Evolutionary conservation across 2,888 invertebrate species (phyloP).

Genomic region (Nephrocerus scutellatus): DNA sequence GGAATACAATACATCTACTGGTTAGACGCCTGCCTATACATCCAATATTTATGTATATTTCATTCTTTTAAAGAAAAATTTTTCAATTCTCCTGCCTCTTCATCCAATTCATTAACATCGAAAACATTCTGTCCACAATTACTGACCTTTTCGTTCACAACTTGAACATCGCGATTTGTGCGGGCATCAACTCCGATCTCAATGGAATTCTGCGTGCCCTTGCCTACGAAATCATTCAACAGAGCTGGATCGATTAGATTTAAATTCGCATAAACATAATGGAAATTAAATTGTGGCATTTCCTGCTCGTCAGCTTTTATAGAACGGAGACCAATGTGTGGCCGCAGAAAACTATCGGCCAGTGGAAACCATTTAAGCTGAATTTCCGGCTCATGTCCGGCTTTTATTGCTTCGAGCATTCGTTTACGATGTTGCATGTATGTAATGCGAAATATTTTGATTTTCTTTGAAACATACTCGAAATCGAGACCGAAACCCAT

Average conservation of each 20-base stretch:
- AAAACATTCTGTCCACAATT: too few species aligned
- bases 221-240: constrained; percentile 27
- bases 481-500: constrained; percentile 29
- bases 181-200: constrained; percentile 22
- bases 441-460: constrained; percentile 33
- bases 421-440: constrained; percentile 33
- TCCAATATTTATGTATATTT: too few species aligned
- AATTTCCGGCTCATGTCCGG: constrained; percentile 26
- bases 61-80: too few species aligned
- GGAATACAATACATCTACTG: too few species aligned
- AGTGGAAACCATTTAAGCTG: constrained; percentile 30
- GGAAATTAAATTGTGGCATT: constrained; percentile 30
- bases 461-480: constrained; percentile 29
- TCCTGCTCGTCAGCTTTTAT: constrained; percentile 28
- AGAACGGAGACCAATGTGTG: constrained; percentile 29
- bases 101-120: too few species aligned
- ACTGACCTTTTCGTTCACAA: too few species aligned
- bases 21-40: too few species aligned
- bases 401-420: constrained; percentile 24
- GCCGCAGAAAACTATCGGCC: constrained; percentile 30
- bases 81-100: too few species aligned
- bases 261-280: constrained; percentile 29
- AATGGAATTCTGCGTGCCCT: constrained; percentile 29
- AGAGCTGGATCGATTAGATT: constrained; percentile 31
- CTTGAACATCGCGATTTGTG: too few species aligned